phyloP scores from a whole-genome alignment of 2,888 invertebrate species.

The Drosophila bunnanda region DNA sequence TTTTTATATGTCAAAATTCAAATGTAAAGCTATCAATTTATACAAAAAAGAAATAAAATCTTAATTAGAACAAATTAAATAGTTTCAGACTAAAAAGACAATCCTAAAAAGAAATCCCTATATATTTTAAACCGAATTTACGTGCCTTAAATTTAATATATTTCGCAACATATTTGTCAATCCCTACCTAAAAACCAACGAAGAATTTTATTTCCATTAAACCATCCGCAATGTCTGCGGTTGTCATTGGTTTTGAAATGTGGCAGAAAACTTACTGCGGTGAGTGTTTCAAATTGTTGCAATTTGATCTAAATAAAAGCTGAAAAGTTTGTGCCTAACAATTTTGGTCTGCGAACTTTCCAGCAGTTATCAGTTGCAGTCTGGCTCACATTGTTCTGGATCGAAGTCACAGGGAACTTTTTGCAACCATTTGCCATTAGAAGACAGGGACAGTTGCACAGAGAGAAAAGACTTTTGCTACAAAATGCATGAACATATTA shows the following conservation, averaged over 20 bases:
- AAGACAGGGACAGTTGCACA: conserved; percentile 36
- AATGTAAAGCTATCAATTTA: not conserved
- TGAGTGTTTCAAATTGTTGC: conserved; percentile 41
- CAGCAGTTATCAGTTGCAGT: conserved; percentile 49
- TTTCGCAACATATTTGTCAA: not conserved
- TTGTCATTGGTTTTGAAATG: conserved; percentile 21
- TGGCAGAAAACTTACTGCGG: conserved; percentile 44
- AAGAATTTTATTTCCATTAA: conserved; percentile 1
- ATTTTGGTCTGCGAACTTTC: conserved; percentile 42
- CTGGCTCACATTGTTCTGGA: conserved; percentile 33
- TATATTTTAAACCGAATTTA: too few relatives aligned
- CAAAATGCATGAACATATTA: not conserved
- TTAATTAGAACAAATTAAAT: not conserved
- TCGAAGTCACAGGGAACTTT: conserved; percentile 29
- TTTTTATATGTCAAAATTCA: not conserved
- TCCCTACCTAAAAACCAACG: not conserved
- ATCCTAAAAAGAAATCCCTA: too few relatives aligned
- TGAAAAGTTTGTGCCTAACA: conserved; percentile 52
- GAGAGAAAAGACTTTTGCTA: not conserved
- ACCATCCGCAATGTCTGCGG: conserved; percentile 3
- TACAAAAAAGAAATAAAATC: too few relatives aligned
- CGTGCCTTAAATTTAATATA: not conserved
- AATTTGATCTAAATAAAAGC: conserved; percentile 50
- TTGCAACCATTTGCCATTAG: conserved; percentile 62
- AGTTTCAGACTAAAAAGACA: not conserved